Base-by-base conservation (phyloP, 2,888 invertebrate species). In the Dynastes maya region DNA sequence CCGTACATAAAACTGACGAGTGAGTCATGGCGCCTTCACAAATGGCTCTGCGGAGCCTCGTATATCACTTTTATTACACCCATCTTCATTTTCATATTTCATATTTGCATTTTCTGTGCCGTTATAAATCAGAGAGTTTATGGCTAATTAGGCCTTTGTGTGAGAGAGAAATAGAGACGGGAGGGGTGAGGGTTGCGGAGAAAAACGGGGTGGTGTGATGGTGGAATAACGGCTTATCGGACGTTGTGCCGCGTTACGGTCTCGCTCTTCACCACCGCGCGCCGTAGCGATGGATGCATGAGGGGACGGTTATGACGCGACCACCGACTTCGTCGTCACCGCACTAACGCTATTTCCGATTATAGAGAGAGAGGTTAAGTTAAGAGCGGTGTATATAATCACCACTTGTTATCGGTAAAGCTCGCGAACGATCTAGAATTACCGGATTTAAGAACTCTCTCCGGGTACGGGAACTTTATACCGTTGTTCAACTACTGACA, bases 51-150 rank as follows among this genome's bases (percentile, higher is more conserved):
- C 91, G 91, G 93, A 93, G 93, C 92, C 92, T 91, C 91, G 91
- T 93, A 93, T 93, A 93, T 93, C 93, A 93, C 92, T 93, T 93
- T 93, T 93, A 93, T 93, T 93, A 93, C 93, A 92, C 92, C 89
- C 90, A 90, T 90, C 90, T 90, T 90, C 90, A 90, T 90, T 90
- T 90, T 90, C 90, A 90, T 90, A 90, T 90, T 90, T 90, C 90
- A 90, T 90, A 90, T 90, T 90, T 90, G 90, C 90, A 90, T 90
- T 90, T 90, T 90, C 90, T 90, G 89, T 89, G 89, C 90, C 90
- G 90, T 90, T 90, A 91, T 91, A 91, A 91, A 91, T 91, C 91
- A 91, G 90, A 88, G 90, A 90, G 90, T 91, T 91, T 91, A 91
- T 91, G 91, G 91, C 91, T 91, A 91, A 91, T 91, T 91, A 91